Evolutionary conservation across 2,888 invertebrate species (phyloP).

Genomic region (Lasiommata megera): DNA sequence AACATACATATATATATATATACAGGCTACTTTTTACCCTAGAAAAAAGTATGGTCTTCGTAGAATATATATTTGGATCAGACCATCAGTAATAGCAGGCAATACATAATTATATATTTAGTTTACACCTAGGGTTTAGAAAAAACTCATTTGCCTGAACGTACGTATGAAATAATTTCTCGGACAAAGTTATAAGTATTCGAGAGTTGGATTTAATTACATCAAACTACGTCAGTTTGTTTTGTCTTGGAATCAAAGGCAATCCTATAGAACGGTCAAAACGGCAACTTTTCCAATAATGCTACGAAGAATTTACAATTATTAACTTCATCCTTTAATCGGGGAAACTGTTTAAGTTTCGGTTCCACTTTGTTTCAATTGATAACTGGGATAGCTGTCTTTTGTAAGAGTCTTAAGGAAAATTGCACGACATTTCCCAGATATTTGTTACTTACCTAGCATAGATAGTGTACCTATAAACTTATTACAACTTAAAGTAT

Average conservation of each 20-base stretch:
- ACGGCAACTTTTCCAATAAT: conserved; percentile 58
- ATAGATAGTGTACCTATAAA: too few species aligned
- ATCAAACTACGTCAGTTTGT: conserved; percentile 19
- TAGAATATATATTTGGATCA: too few species aligned
- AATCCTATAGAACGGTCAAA: conserved; percentile 44
- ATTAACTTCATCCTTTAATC: conserved; percentile 51
- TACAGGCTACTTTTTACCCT: too few species aligned
- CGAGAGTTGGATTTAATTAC: background rate
- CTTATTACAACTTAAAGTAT: too few species aligned
- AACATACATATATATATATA: too few species aligned
- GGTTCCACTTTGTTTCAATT: conserved; percentile 16
- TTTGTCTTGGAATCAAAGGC: conserved; percentile 36
- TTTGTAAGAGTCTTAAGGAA: background rate
- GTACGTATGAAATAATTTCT: background rate
- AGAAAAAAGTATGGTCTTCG: too few species aligned
- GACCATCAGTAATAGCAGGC: too few species aligned
- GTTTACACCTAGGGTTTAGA: too few species aligned
- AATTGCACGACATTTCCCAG: background rate
- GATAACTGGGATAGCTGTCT: conserved; percentile 5
- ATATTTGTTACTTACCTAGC: too few species aligned
- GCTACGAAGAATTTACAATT: conserved; percentile 58
- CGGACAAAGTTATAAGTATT: background rate
- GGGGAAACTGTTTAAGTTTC: conserved; percentile 23
- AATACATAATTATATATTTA: too few species aligned
- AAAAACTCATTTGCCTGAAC: too few species aligned